A percentile compares a stretch with the other conserved stretches of the same genome.
Evolutionary conservation across 2,888 invertebrate species (phyloP).

Genomic region (Panopea generosa): DNA sequence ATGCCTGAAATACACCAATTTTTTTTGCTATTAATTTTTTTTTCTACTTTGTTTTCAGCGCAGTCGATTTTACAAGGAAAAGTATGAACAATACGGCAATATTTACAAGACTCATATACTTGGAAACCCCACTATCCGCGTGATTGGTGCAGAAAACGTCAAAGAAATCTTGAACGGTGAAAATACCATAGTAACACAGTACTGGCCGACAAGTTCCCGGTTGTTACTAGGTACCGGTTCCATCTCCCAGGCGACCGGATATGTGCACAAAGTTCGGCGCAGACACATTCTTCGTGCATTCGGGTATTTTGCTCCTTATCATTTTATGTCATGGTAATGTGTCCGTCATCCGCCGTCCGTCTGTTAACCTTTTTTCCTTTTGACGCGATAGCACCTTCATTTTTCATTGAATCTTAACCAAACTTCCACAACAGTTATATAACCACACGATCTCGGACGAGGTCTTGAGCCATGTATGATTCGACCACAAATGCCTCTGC

Average conservation of each 20-base stretch:
- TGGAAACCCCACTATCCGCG: slow-evolving; percentile 78
- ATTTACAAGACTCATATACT: slow-evolving; percentile 82
- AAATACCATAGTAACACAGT: slow-evolving; percentile 67
- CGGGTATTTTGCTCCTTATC: too few relatives aligned
- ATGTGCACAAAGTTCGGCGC: slow-evolving; percentile 66
- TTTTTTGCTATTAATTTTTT: too few relatives aligned
- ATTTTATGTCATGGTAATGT: too few relatives aligned
- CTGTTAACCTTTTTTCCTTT: too few relatives aligned
- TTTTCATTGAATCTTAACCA: too few relatives aligned
- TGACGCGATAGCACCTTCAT: too few relatives aligned
- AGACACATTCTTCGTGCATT: slow-evolving; percentile 67
- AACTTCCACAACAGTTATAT: too few relatives aligned
- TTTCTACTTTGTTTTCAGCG: background rate
- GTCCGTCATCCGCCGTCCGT: too few relatives aligned
- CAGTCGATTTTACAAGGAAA: background rate
- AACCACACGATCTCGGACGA: too few relatives aligned
- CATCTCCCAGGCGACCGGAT: slow-evolving; percentile 69
- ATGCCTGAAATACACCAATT: too few relatives aligned
- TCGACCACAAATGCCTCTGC: too few relatives aligned
- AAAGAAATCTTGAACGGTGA: slow-evolving; percentile 75
- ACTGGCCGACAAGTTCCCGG: slow-evolving; percentile 73
- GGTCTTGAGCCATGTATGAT: too few relatives aligned
- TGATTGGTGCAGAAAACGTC: slow-evolving; percentile 77
- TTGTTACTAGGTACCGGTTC: slow-evolving; percentile 72
- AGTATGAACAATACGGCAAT: slow-evolving; percentile 65